Base-by-base conservation (phyloP, 2,888 invertebrate genomes). In the Ophion obscuratus region DNA sequence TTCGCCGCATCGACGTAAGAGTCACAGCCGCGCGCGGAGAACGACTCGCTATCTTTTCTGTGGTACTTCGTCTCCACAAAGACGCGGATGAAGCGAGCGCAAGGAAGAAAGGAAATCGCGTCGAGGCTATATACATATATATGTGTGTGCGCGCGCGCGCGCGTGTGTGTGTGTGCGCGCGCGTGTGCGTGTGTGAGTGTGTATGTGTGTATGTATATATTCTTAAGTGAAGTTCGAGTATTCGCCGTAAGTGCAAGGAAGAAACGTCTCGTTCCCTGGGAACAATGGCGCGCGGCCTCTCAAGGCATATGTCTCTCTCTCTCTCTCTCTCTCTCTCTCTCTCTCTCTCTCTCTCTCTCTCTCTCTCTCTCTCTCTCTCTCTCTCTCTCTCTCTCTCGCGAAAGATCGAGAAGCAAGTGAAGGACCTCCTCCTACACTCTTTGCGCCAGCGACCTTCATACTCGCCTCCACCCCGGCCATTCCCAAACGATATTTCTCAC, bases 261-360 rank as follows among this genome's bases (percentile, higher is more conserved):
- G 78, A 81, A 77, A 78, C 78, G 71, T 74, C 78, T 88, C 88
- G 88, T 88, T 87, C 85, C 53, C 81, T 84, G 89, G 88, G 86
- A 90, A 91, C 90, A 90, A 91, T 90, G 89, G 87, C 88, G 80
- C 77, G 27, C 40, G 24, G 53, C n/a, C 59, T 75, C 61, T 66
- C 14, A 17, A 24, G 27, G 3, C 66, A 3, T 53, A 40, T 59
- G 44, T 31, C 57, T 24, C 61, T 1, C 53, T 14, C 31, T 62
- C 40, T 6, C 31, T 61, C 27, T 24, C 24, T 10, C 1, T 53
- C 57, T 40, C 40, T 31, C 24, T 27, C 57, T 9, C 14, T 17
- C 20, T 44, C 53, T 10, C 1, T 57, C 44, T 44, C 44, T 36
- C 27, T 31, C 59, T 11, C 5, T n/a, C n/a, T n/a, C n/a, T n/a